phyloP scores from a whole-genome alignment of 2,888 invertebrate species.

The Apodemia mormo region DNA sequence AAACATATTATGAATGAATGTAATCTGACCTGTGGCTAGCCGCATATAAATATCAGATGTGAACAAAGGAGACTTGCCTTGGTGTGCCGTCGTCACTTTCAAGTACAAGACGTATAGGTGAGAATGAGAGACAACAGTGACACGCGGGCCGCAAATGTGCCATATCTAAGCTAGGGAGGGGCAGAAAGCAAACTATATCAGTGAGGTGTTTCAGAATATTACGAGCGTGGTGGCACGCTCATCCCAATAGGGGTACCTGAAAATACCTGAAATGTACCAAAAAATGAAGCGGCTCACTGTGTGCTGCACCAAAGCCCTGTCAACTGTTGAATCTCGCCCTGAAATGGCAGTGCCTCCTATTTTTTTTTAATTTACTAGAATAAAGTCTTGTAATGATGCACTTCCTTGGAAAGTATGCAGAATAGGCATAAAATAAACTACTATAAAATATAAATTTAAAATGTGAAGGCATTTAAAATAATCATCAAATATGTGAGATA shows the following conservation, averaged over 20 bases:
- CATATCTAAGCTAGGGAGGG: conserved; percentile 83
- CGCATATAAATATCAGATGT: conserved; percentile 75
- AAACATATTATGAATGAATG: conserved; percentile 62
- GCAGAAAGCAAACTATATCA: conserved; percentile 82
- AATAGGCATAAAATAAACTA: conserved; percentile 5
- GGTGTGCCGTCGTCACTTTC: conserved; percentile 79
- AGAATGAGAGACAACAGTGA: conserved; percentile 83
- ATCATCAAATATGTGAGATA: not conserved
- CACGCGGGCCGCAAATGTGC: conserved; percentile 80
- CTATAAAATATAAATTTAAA: not conserved
- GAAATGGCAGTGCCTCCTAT: conserved; percentile 68
- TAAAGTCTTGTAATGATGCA: not conserved
- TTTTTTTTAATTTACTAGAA: conserved; percentile 32
- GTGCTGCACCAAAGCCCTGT: conserved; percentile 76
- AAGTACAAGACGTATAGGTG: conserved; percentile 82
- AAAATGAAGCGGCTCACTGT: conserved; percentile 75
- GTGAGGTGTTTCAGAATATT: conserved; percentile 70
- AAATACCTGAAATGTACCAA: conserved; percentile 79
- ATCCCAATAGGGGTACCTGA: conserved; percentile 72
- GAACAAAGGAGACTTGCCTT: conserved; percentile 81
- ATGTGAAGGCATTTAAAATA: not conserved
- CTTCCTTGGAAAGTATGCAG: not conserved
- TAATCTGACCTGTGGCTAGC: conserved; percentile 77
- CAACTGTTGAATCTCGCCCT: conserved; percentile 82
- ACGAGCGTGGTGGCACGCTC: conserved; percentile 72